Conservation (phyloP, 2,797 vertebrate species). For the Neostethus bicornis region DNA sequence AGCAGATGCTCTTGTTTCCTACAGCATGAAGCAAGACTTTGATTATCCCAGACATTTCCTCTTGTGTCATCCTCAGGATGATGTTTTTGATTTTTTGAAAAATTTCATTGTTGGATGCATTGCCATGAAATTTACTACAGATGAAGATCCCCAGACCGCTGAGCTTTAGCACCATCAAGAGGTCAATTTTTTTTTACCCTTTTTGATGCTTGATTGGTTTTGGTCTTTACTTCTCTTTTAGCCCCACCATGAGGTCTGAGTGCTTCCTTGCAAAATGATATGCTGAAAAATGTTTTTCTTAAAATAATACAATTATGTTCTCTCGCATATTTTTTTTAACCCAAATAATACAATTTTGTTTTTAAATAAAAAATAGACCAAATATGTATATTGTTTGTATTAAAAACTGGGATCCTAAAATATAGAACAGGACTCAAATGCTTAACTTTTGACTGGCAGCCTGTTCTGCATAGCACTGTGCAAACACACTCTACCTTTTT, state of each 20-base stretch:
- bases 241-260: constrained; percentile 2
- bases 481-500: no score
- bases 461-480: no score
- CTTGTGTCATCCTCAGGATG: background rate
- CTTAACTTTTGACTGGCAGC: no score
- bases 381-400: no score
- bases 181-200: background rate
- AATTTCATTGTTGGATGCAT: background rate
- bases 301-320: no score
- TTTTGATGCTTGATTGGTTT: background rate
- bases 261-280: background rate
- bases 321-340: no score
- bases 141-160: background rate
- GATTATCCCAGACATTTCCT: background rate
- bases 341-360: no score
- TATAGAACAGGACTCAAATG: no score
- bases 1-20: background rate
- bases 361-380: no score
- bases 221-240: background rate
- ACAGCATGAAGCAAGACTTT: background rate
- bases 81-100: background rate
- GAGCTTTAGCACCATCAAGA: background rate
- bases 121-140: background rate
- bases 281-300: no score
- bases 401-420: no score